Evolutionary conservation across 2,113 vertebrate genomes (phyloP).

Genomic region (Sander lucioperca): DNA sequence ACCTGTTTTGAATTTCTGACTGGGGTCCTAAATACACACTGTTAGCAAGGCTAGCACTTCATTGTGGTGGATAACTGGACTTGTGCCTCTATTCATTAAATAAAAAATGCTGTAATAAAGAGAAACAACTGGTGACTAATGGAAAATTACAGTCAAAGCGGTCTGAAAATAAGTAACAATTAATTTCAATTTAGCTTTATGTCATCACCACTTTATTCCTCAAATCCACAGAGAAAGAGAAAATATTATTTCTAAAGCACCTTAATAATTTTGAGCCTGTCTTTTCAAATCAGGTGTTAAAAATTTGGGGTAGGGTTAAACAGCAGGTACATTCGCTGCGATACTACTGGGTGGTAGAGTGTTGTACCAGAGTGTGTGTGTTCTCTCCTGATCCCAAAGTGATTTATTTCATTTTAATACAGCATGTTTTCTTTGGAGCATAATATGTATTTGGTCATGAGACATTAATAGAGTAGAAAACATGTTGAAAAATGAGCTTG

Average conservation of each 20-base stretch:
- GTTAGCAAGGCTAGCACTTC: constrained; percentile 44
- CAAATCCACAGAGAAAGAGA: constrained; percentile 23
- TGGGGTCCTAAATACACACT: constrained; percentile 49
- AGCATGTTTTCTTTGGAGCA: constrained; percentile 75
- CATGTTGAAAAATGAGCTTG: constrained; percentile 78
- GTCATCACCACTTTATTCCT: constrained; percentile 49
- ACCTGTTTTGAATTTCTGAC: constrained; percentile 62
- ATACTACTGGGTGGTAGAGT: constrained; percentile 60
- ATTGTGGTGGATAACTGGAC: constrained; percentile 44
- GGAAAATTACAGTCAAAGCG: constrained; percentile 44
- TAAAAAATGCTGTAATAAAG: constrained; percentile 3
- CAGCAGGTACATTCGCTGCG: constrained; percentile 39
- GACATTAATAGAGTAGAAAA: constrained; percentile 82
- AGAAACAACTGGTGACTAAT: constrained; percentile 40
- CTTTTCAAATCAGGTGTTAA: constrained; percentile 48
- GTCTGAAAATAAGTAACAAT: constrained; percentile 49
- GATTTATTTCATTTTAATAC: constrained; percentile 79
- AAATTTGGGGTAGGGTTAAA: constrained; percentile 28
- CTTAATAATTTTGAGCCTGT: constrained; percentile 37
- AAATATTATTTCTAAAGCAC: constrained; percentile 44
- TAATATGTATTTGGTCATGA: constrained; percentile 80
- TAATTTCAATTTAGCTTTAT: constrained; percentile 50
- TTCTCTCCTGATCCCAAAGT: constrained; percentile 60
- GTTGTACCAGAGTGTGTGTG: constrained; percentile 42
- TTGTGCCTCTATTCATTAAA: constrained; percentile 40